Conservation (phyloP, 2,797 vertebrate genomes). For the Morus bassanus region DNA sequence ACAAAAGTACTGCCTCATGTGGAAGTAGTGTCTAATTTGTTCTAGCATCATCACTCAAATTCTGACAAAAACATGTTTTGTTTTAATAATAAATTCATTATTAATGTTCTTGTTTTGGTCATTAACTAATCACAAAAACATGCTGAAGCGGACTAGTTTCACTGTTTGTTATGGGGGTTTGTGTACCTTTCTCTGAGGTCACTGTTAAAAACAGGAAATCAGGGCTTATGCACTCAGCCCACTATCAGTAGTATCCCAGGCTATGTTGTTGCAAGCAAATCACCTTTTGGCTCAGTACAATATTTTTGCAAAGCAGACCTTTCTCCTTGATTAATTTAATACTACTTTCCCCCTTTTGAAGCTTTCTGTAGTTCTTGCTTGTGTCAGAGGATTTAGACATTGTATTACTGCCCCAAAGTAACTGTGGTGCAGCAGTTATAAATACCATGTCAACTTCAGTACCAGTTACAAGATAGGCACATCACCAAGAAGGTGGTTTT, state of each 20-base stretch:
- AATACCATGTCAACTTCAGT: background rate
- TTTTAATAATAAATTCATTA: background rate
- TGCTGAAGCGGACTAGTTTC: background rate
- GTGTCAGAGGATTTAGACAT: background rate
- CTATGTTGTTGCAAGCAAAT: background rate
- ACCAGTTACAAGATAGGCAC: background rate
- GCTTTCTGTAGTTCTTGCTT: background rate
- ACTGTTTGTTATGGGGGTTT: background rate
- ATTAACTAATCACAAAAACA: background rate
- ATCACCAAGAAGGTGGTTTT: background rate
- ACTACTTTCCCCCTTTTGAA: background rate
- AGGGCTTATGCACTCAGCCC: background rate
- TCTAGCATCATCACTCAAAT: background rate
- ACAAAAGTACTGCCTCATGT: background rate
- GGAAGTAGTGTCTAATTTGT: background rate
- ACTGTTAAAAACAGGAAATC: background rate
- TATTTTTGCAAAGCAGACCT: background rate
- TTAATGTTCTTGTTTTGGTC: background rate
- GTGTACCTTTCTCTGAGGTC: background rate
- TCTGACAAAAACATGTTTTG: background rate
- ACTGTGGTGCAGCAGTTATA: background rate
- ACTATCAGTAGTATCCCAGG: accelerated
- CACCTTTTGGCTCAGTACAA: background rate
- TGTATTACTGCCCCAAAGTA: background rate
- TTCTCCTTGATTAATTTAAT: background rate